Evolutionary conservation across 2,113 vertebrate genomes (phyloP).

Genomic region (Piaya cayana): DNA sequence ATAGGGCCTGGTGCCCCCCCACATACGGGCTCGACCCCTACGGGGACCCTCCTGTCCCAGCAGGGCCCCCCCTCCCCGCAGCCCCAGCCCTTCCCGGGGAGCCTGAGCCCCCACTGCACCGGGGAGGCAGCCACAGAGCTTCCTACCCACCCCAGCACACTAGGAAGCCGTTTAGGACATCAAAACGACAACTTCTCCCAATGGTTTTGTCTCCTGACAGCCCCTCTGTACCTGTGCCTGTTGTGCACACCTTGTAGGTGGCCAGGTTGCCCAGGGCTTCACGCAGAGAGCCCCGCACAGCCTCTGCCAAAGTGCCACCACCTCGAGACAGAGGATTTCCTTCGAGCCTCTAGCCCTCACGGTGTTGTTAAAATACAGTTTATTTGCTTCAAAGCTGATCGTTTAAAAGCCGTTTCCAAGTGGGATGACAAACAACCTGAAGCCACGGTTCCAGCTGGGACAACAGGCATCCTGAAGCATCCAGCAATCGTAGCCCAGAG

Average conservation of each 20-base stretch:
- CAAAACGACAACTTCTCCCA: too few relatives aligned
- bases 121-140: too few relatives aligned
- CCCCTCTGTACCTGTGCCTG: neutral
- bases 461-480: neutral
- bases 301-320: rapidly evolving
- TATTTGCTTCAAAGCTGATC: neutral
- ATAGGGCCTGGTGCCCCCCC: too few relatives aligned
- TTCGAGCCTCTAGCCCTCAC: rapidly evolving
- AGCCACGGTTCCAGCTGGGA: too few relatives aligned
- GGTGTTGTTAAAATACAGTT: too few relatives aligned
- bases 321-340: neutral
- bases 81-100: too few relatives aligned
- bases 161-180: too few relatives aligned
- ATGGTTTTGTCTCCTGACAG: neutral
- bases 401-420: neutral
- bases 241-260: rapidly evolving
- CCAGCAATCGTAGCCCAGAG: neutral
- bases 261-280: neutral
- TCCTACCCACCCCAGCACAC: too few relatives aligned
- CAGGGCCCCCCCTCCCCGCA: too few relatives aligned
- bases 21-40: too few relatives aligned
- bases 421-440: neutral
- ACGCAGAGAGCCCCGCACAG: neutral
- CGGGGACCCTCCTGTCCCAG: too few relatives aligned
- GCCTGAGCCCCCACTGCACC: neutral